phyloP scores from a whole-genome alignment of 2,797 vertebrate genomes.

The Helicolenus hilgendorfi region DNA sequence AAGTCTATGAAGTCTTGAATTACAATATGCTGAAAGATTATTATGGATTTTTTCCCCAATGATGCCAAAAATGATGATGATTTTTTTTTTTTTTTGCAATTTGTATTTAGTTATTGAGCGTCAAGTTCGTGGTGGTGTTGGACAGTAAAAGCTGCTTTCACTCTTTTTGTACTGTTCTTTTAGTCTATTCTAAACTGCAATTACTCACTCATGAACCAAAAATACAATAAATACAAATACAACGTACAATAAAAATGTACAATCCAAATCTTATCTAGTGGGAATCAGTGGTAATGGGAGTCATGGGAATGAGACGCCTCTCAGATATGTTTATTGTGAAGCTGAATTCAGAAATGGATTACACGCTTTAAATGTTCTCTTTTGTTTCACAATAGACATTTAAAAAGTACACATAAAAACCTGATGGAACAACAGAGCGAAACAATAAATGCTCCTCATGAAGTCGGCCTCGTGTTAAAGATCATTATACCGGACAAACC shows the following conservation, averaged over 20 bases:
- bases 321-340: conserved; percentile 17
- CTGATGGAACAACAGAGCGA: background rate
- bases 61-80: too few species aligned
- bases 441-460: background rate
- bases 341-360: conserved; percentile 22
- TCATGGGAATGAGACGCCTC: background rate
- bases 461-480: background rate
- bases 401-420: background rate
- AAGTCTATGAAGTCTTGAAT: too few species aligned
- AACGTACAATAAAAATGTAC: background rate
- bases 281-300: background rate
- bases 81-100: too few species aligned
- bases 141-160: too few species aligned
- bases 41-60: too few species aligned
- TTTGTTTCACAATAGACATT: background rate
- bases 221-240: background rate
- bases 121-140: too few species aligned
- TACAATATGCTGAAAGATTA: too few species aligned
- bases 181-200: too few species aligned
- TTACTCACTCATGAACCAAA: too few species aligned
- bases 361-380: background rate
- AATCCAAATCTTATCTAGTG: background rate
- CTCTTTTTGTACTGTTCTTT: too few species aligned
- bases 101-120: too few species aligned
- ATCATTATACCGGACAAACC: background rate